These are phyloP conservation scores for Diploscapter pachys DNA, from an alignment of 1,140 invertebrate species.

Conservation along the genomic window DNA sequence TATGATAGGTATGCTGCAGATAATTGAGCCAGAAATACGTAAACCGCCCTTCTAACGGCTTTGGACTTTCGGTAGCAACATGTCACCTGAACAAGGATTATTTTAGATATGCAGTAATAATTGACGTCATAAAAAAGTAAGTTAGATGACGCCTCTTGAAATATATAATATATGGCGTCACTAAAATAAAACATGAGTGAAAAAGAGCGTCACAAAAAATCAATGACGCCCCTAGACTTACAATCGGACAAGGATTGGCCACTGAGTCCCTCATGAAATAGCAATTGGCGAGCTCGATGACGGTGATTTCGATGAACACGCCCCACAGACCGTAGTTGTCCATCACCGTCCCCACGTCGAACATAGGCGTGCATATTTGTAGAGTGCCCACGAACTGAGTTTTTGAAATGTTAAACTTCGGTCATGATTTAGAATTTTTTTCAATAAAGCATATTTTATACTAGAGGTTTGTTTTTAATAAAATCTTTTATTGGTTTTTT, in stretches of 20 bases:
- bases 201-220: too few species aligned
- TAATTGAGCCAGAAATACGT: slow-evolving; percentile 34
- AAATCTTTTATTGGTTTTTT: neutral
- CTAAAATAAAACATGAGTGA: too few species aligned
- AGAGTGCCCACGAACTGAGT: slow-evolving; percentile 40
- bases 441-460: neutral
- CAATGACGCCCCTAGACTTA: neutral
- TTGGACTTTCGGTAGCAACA: slow-evolving; percentile 33
- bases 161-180: too few species aligned
- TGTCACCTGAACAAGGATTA: slow-evolving; percentile 13
- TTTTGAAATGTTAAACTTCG: too few species aligned
- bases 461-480: neutral
- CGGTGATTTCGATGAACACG: slow-evolving; percentile 42
- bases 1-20: slow-evolving; percentile 42
- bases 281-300: slow-evolving; percentile 42
- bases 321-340: slow-evolving; percentile 40
- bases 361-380: slow-evolving; percentile 46
- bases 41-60: slow-evolving; percentile 28
- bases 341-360: slow-evolving; percentile 40
- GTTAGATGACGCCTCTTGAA: neutral
- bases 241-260: slow-evolving; percentile 40
- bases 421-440: too few species aligned
- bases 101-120: too few species aligned
- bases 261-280: slow-evolving; percentile 36
- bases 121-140: too few species aligned